Percentiles rank a stretch among this genome's conserved stretches.
Evolutionary conservation across 1,140 invertebrate species (phyloP).

Genomic region (Pseudomyrmex dendroicus): DNA sequence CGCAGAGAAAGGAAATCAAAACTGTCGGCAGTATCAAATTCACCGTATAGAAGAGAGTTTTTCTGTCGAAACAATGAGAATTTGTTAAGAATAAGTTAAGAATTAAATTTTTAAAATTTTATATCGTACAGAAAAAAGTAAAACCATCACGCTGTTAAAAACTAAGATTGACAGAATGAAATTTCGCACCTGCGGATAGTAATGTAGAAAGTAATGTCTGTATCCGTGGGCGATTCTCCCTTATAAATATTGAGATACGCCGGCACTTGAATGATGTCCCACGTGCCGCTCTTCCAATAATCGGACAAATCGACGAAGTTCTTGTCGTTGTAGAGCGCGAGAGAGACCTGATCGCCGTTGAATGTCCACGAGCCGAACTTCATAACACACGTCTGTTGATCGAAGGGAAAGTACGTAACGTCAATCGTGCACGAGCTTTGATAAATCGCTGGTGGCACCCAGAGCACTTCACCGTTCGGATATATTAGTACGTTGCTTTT

Average conservation of each 20-base stretch:
- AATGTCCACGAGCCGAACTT: constrained; percentile 99
- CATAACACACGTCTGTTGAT: constrained; percentile 99
- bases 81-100: background rate
- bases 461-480: constrained; percentile 95
- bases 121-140: background rate
- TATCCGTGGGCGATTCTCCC: constrained; percentile 93
- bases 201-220: constrained; percentile 98
- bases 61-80: constrained; percentile 85
- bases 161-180: background rate
- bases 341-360: constrained; percentile 98
- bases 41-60: constrained; percentile 99
- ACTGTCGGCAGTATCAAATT: constrained; percentile 99
- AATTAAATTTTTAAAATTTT: background rate
- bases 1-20: constrained; percentile 98
- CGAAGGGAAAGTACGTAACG: constrained; percentile 99
- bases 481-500: constrained; percentile 99
- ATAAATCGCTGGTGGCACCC: constrained; percentile 99
- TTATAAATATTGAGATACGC: constrained; percentile 96
- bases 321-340: constrained; percentile 97
- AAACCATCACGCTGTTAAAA: background rate
- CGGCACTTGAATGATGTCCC: constrained; percentile 99
- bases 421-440: constrained; percentile 99
- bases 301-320: constrained; percentile 98
- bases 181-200: constrained; percentile 89
- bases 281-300: constrained; percentile 99